Evolutionary conservation across 2,797 vertebrate species (phyloP), one percentile per base, ranked within the genome.

Genomic region (Chelidonichthys spinosus): DNA sequence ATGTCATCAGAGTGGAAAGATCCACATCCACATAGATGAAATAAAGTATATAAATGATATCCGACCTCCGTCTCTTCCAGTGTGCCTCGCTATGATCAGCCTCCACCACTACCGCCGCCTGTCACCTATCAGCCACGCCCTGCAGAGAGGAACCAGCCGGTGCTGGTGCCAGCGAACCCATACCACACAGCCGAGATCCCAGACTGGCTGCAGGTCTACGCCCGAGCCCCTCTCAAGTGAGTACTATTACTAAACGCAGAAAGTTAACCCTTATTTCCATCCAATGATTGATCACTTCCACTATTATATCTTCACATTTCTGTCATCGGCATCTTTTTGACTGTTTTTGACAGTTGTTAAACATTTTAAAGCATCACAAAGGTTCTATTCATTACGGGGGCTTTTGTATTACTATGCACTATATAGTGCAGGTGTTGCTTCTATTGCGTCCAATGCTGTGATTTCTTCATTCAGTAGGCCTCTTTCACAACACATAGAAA

Each of bases 191-290:
- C 97, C 0, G 97, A 99, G 90, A 98, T 99, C 88, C 98, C 98
- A 0, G 97, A 99, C 93, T 99, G 98, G 98, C 95, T 99, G 82
- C 98, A 99, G 94, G 98, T 99, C 64, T 99, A 99, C 15, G 97
- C 97, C 89, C 95, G 97, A 47, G 98, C 98, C 17, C 98, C 97
- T 2, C 96, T 99, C 42, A 99, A 99, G 98, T 99, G 84, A 96
- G 97, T 62, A 13, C 50, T 11, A 2, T 3, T 11, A 7, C 25
- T 25, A 25, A 25, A 1, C 25, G 25, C 25, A 25, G 25, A 25
- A 25, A 25, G 25, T 25, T 25, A 25, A 25, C 25, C 1, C 1
- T 25, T 25, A 25, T 25, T 25, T 25, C 25, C 25, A 25, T 25
- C 25, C 25, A 25, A 25, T 25, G 25, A 25, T 25, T 25, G 25